Conservation (phyloP, 1,140 invertebrate genomes). For the Penaeus japonicus region DNA sequence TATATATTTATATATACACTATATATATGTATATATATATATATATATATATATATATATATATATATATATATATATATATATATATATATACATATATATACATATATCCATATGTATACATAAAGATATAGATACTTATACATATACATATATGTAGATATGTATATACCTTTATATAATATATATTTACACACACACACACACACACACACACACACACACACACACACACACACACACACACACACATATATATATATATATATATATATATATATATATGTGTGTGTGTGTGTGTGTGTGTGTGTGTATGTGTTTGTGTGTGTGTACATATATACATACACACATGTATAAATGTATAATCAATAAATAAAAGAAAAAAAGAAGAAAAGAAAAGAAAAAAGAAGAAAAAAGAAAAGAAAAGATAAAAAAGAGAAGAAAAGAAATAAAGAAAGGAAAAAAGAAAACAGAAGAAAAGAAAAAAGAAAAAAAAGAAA, state of each 20-base stretch:
- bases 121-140: not conserved
- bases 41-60: slow-evolving; percentile 22
- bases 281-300: no score
- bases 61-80: not conserved
- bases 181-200: not conserved
- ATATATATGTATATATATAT: slow-evolving; percentile 24
- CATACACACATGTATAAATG: not conserved
- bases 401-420: no score
- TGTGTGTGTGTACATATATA: not conserved
- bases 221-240: no score
- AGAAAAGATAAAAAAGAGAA: no score
- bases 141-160: not conserved
- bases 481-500: no score
- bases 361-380: no score
- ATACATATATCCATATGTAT: not conserved
- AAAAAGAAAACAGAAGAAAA: no score
- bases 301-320: no score
- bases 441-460: no score
- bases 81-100: not conserved
- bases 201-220: not conserved
- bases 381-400: no score
- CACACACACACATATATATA: not conserved
- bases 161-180: not conserved
- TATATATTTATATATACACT: slow-evolving; percentile 27
- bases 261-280: no score